Base-by-base conservation (phyloP, 1,140 invertebrate genomes). In the Halyomorpha halys region DNA sequence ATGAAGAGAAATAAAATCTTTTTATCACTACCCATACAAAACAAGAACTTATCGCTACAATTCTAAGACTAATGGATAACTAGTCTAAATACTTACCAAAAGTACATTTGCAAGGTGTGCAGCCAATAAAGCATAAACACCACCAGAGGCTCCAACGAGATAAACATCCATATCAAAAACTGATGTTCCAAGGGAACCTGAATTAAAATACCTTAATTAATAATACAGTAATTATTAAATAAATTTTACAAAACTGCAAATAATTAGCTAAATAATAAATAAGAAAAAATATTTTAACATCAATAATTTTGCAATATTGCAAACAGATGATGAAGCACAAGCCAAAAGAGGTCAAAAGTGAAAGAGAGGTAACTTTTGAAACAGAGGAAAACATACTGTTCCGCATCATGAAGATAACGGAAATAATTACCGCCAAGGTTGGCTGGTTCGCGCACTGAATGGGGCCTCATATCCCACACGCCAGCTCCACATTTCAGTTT, bases 21-120 rank as follows among this genome's bases (percentile, higher is more conserved):
- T n/a, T 30, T 8, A 30, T 30, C 8, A 30, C 3, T 4, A 30
- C 27, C 27, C 8, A 4, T 30, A 30, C 3, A 30, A 30, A 30
- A 8, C 27, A 30, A 8, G 3, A 30, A 30, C 27, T 30, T 30
- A 30, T 30, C 27, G 3, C 8, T 30, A 30, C n/a, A 30, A 4
- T 30, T 30, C 8, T 8, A 30, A 30, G 27, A 30, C 27, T 30
- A 30, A 8, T 4, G 27, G 13, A 39, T 1, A 13, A 39, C 11
- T 39, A 39, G 5, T 11, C 1, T 39, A 61, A 49, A 27, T 53
- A 74, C 74, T 74, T 72, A 81, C 80, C 70, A 97, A 82, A 68
- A 97, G 79, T 45, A 96, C 90, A 74, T 97, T 97, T 65, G 93
- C 91, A 68, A 97, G 80, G 79, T 97, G 94, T 59, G 94, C 93